Evolutionary conservation across 2,888 invertebrate genomes (phyloP).

Genomic region (Amiota minor): DNA sequence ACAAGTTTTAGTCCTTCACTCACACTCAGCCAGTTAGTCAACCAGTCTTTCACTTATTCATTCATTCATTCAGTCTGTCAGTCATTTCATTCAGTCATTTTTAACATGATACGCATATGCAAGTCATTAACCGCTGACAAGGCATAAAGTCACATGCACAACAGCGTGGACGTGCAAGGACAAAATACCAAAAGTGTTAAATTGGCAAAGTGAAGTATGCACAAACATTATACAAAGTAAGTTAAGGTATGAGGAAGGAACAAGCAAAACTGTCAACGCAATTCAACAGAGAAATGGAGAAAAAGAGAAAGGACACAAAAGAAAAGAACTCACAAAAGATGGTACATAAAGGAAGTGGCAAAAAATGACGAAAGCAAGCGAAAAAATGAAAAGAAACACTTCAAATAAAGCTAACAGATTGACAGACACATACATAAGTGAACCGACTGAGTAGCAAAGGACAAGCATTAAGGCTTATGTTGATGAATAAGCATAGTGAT

Average conservation of each 20-base stretch:
- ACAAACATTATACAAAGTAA: not conserved
- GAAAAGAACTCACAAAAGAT: not conserved
- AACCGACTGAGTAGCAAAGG: too few relatives aligned
- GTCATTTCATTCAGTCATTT: not conserved
- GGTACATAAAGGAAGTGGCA: too few relatives aligned
- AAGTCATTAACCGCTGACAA: constrained; percentile 30
- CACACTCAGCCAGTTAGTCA: not conserved
- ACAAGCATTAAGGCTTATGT: not conserved
- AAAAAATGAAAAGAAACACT: constrained; percentile 5
- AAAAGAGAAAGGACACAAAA: constrained; percentile 5
- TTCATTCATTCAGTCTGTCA: not conserved
- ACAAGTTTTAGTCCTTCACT: too few relatives aligned
- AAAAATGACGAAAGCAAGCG: not conserved
- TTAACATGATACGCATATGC: constrained; percentile 37
- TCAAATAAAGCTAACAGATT: constrained; percentile 4
- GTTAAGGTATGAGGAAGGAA: not conserved
- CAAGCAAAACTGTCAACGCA: constrained; percentile 15
- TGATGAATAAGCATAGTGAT: not conserved
- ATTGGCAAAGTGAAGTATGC: constrained; percentile 31
- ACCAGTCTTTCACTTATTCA: not conserved
- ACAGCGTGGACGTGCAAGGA: constrained; percentile 1
- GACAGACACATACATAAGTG: too few relatives aligned
- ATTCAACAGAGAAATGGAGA: constrained; percentile 9
- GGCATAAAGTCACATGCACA: constrained; percentile 21
- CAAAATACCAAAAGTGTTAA: constrained; percentile 24